phyloP scores from a whole-genome alignment of 2,888 invertebrate species.

The Callimorpha dominula region DNA sequence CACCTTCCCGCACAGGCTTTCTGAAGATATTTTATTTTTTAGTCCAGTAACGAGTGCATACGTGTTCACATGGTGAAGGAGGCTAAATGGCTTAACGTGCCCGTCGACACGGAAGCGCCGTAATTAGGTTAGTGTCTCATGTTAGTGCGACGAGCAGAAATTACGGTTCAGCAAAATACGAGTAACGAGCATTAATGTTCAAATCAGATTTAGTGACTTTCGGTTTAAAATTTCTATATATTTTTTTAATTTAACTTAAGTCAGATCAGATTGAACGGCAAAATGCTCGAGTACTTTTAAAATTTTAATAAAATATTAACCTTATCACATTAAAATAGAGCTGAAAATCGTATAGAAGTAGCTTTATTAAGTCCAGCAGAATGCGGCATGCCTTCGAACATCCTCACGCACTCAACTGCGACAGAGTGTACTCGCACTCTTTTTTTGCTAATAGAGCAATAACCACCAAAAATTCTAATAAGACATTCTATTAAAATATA shows the following conservation, averaged over 20 bases:
- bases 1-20: neutral
- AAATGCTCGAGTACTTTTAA: no score
- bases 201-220: neutral
- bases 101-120: constrained; percentile 15
- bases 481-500: no score
- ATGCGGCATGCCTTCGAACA: neutral
- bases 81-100: constrained; percentile 20
- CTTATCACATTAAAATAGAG: neutral
- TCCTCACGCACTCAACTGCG: neutral
- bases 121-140: constrained; percentile 24
- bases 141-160: constrained; percentile 10
- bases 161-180: constrained; percentile 8
- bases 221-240: neutral
- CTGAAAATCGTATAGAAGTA: neutral
- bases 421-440: no score
- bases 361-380: neutral
- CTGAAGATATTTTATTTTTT: neutral
- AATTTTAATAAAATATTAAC: neutral
- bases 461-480: no score
- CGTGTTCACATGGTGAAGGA: constrained; percentile 7
- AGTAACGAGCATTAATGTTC: neutral
- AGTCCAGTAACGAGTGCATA: neutral
- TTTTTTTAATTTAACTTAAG: no score
- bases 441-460: no score
- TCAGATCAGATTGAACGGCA: no score